Base-by-base conservation (phyloP, 1,140 invertebrate genomes). In the Hycleus cichorii region DNA sequence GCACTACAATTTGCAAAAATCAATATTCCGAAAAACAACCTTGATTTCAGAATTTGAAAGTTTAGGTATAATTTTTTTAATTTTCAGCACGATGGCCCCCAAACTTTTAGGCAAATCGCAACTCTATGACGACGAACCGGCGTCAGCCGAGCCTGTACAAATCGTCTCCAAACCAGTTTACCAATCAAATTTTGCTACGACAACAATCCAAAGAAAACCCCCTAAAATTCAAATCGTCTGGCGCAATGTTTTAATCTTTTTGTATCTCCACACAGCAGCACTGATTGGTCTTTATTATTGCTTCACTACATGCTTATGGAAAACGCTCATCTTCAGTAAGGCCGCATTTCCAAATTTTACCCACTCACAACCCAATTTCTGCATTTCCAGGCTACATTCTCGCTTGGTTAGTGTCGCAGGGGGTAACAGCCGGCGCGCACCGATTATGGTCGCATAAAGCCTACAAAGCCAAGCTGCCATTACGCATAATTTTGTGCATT, bases 341-440 rank as follows among this genome's bases (percentile, higher is more conserved):
- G 10, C 10, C 39, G 2, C 1, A 7, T 39, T 39, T 39, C 10
- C 1, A 39, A 39, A 39, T 39, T 42, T 42, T 42, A 42, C 3
- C 40, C 4, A 4, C 50, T 74, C 77, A 75, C 43, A 44, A 12
- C 18, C 18, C 18, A 1, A 18, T 18, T 18, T 18, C 2, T 18
- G 0, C 18, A 18, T 18, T 18, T 18, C 18, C 18, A 18, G 18
- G 18, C 18, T 18, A 18, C 18, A 18, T 18, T 18, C 18, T 18
- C 18, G 18, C 18, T 18, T 18, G 18, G 18, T 18, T 18, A 18
- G 18, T 18, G 18, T 50, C 49, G 5, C 49, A 54, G 39, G 64
- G 64, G 1, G 43, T 89, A 42, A 88, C 86, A 9, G 85, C 81
- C 40, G 86, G 86, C 18, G 82, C 81, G 8, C 86, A 89, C 68